These are phyloP conservation scores for Lindbergichthys nudifrons DNA, from an alignment of 2,797 vertebrate genomes.

Conservation along the genomic window DNA sequence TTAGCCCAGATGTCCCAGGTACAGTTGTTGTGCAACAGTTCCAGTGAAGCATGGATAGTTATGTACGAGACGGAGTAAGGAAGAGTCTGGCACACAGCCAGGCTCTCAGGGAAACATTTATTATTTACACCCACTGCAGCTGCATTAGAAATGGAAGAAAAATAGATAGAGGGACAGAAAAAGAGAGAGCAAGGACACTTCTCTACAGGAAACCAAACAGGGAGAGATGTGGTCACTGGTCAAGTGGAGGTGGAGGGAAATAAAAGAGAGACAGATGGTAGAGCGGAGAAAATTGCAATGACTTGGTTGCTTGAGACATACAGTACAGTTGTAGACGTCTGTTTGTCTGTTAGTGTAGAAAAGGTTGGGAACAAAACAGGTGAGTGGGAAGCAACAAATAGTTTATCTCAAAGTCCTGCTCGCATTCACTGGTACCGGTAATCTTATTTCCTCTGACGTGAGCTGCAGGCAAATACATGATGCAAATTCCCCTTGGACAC, in stretches of 20 bases:
- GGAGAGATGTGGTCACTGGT: no score
- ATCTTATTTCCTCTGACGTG: background rate
- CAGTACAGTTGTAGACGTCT: background rate
- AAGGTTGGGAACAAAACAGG: background rate
- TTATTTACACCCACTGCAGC: no score
- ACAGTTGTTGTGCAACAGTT: conserved; percentile 8
- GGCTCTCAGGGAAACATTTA: conserved; percentile 1
- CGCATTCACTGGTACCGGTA: background rate
- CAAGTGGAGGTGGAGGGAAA: no score
- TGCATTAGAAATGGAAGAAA: no score
- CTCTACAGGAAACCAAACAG: no score
- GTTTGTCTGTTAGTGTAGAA: conserved; percentile 6
- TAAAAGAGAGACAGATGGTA: no score
- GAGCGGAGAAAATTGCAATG: background rate
- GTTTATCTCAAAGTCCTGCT: background rate
- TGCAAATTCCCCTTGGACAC: conserved; percentile 22
- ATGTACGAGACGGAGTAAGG: background rate
- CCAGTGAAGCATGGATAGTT: conserved; percentile 1
- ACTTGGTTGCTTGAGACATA: background rate
- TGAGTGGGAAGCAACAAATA: background rate
- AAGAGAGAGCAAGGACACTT: no score
- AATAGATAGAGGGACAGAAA: no score
- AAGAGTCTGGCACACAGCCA: conserved; percentile 9
- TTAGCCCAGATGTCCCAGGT: background rate
- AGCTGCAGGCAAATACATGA: conserved; percentile 13